Evolutionary conservation across 2,113 vertebrate genomes (phyloP), one percentile per base, ranked within the genome.

Genomic region (Antidorcas marsupialis): DNA sequence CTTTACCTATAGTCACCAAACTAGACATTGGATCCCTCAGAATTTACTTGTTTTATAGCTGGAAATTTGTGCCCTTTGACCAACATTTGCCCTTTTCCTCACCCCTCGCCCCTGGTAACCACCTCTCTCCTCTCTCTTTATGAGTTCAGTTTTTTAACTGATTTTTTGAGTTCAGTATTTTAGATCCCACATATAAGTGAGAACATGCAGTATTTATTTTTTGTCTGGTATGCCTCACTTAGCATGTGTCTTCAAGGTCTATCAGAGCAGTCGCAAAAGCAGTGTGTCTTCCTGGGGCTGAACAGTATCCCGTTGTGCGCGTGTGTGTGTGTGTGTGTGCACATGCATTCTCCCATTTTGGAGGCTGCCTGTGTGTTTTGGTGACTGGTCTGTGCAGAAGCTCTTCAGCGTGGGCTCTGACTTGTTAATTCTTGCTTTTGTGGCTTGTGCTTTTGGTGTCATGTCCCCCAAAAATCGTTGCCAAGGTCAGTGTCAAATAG

Each of bases 261-360:
- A 30, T 27, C 43, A 52, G 8, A 7, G 78, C 84, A 59, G 27
- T 84, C 79, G 30, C 52, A 50, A 84, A 59, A 36, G 64, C 57
- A 45, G 36, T 25, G 28, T 64, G 60, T 78, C 36, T 45, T 86
- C 83, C 47, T 67, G 15, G 7, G 53, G 55, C 78, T 36, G 28
- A 62, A 23, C 76, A 30, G 17, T 64, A 79, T 21, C 85, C 64
- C 45, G 28, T 27, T 28, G 14, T 43, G 33, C 12, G 6, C 25
- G 17, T 45, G 4, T 16, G 1, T 7, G 6, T 33, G 0, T 64
- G 5, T 60, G 25, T 0, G 2, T 7, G 28, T 62, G 13, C 30
- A 7, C 60, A 1, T 3, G 4, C 45, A 11, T 27, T 27, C 89
- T 78, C 89, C 21, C 55, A 7, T 36, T 50, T 11, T 23, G 12